Evolutionary conservation across 2,797 vertebrate species (phyloP).

Genomic region (Rhinophrynus dorsalis): DNA sequence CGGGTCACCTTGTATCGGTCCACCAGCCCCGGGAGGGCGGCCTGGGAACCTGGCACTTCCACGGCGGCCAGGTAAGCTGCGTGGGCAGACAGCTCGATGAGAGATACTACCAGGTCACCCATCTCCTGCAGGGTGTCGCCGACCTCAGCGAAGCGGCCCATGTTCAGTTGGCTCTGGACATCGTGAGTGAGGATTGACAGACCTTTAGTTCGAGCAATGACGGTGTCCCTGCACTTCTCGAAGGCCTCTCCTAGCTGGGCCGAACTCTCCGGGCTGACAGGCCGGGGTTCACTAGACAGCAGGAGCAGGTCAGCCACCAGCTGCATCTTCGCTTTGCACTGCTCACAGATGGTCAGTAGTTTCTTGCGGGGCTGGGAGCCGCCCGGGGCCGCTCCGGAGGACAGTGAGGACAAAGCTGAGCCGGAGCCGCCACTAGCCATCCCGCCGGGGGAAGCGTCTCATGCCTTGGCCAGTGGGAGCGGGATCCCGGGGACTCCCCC

Average conservation of each 20-base stretch:
- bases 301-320: constrained; percentile 96
- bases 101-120: constrained; percentile 90
- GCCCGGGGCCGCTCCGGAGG: constrained; percentile 64
- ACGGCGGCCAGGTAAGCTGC: constrained; percentile 91
- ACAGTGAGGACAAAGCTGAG: constrained; percentile 83
- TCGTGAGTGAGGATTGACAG: constrained; percentile 96
- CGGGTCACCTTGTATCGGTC: constrained; percentile 97
- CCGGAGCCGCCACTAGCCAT: constrained; percentile 90
- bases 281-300: constrained; percentile 92
- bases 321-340: constrained; percentile 96
- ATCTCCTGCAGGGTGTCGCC: constrained; percentile 90
- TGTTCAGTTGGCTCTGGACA: constrained; percentile 97
- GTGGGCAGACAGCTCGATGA: constrained; percentile 93
- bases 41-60: constrained; percentile 84
- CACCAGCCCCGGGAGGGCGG: constrained; percentile 86
- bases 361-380: constrained; percentile 86
- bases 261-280: constrained; percentile 84
- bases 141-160: constrained; percentile 92
- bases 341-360: constrained; percentile 86
- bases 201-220: constrained; percentile 95
- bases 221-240: constrained; percentile 94
- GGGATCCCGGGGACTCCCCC: constrained; percentile 51
- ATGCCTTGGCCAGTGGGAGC: constrained; percentile 40
- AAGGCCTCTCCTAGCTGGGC: constrained; percentile 83
- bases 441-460: constrained; percentile 51